Conservation (phyloP, 1,140 invertebrate genomes). For the Papilio polytes region DNA sequence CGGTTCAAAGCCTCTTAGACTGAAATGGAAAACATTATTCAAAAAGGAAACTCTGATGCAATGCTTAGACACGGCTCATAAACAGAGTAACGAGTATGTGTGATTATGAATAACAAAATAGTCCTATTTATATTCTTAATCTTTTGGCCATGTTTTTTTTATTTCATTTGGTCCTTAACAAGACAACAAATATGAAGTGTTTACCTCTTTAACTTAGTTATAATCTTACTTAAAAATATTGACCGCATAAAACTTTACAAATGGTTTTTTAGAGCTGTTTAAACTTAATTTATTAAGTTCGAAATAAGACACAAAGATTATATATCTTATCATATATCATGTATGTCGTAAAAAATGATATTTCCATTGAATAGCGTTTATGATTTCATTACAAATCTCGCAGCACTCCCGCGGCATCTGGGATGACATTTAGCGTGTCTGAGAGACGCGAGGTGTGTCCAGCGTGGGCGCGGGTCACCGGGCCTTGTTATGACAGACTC, state of each 20-base stretch:
- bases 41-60: conserved; percentile 32
- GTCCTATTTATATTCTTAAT: too few species aligned
- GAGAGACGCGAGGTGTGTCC: conserved; percentile 39
- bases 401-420: conserved; percentile 30
- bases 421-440: conserved; percentile 45
- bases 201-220: background rate
- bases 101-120: too few species aligned
- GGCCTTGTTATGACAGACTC: conserved; percentile 57
- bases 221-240: background rate
- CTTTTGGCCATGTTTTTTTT: too few species aligned
- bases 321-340: background rate
- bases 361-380: conserved; percentile 18
- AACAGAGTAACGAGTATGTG: background rate
- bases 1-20: conserved; percentile 2
- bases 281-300: background rate
- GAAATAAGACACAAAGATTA: background rate
- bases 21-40: conserved; percentile 30
- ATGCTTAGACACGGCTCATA: background rate
- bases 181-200: too few species aligned
- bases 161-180: too few species aligned
- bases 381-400: conserved; percentile 30
- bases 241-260: background rate
- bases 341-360: background rate
- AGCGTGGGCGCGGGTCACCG: conserved; percentile 49
- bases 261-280: background rate